phyloP scores from a whole-genome alignment of 2,888 invertebrate genomes.

The Synanthedon formicaeformis region DNA sequence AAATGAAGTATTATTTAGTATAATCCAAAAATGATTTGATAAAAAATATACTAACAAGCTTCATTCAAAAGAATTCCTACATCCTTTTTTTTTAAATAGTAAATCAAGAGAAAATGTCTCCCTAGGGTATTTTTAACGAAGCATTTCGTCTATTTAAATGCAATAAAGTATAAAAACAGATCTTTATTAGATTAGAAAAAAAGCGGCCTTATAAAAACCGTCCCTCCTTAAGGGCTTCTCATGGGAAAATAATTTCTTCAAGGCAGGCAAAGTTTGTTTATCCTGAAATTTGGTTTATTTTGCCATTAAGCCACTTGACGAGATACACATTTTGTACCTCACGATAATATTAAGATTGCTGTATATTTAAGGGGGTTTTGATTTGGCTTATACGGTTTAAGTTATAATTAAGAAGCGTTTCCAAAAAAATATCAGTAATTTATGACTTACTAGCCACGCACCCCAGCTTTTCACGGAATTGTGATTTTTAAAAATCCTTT shows the following conservation, averaged over 20 bases:
- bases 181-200: slow-evolving; percentile 50
- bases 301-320: slow-evolving; percentile 49
- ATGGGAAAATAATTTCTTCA: slow-evolving; percentile 43
- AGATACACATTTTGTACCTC: slow-evolving; percentile 37
- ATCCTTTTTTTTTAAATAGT: too few relatives aligned
- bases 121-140: slow-evolving; percentile 39
- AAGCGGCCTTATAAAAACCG: slow-evolving; percentile 19
- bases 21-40: too few relatives aligned
- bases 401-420: neutral
- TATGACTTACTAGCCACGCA: too few relatives aligned
- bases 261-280: slow-evolving; percentile 25
- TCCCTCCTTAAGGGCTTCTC: slow-evolving; percentile 27
- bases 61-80: too few relatives aligned
- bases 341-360: slow-evolving; percentile 30
- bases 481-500: too few relatives aligned
- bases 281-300: slow-evolving; percentile 52
- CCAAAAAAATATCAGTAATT: too few relatives aligned
- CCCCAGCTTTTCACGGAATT: too few relatives aligned
- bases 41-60: too few relatives aligned
- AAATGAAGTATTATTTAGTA: too few relatives aligned
- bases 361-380: slow-evolving; percentile 28
- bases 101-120: slow-evolving; percentile 12
- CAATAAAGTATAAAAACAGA: slow-evolving; percentile 57
- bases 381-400: slow-evolving; percentile 11
- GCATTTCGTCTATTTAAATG: slow-evolving; percentile 53